Evolutionary conservation across 2,888 invertebrate genomes (phyloP).

Genomic region (Tenthredo amoena): DNA sequence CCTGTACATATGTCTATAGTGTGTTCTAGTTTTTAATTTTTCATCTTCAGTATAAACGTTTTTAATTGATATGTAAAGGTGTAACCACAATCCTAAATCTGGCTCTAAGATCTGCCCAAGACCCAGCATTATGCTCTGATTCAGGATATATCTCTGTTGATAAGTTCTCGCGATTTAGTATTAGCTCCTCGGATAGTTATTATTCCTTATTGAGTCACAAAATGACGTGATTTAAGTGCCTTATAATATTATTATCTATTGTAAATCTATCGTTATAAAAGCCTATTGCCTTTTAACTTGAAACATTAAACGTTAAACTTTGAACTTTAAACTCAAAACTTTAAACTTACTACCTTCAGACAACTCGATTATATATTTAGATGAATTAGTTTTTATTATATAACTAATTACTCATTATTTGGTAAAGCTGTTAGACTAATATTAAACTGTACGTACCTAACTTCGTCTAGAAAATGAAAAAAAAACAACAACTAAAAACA

Average conservation of each 20-base stretch:
- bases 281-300: not conserved
- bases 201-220: not conserved
- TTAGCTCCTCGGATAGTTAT: conserved; percentile 24
- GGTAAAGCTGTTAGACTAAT: conserved; percentile 37
- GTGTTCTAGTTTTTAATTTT: conserved; percentile 65
- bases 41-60: conserved; percentile 26
- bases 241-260: conserved; percentile 16
- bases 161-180: conserved; percentile 10
- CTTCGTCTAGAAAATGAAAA: not conserved
- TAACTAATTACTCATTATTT: conserved; percentile 35
- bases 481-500: not conserved
- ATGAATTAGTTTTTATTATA: not conserved
- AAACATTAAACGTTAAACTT: not conserved
- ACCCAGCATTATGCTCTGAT: not conserved
- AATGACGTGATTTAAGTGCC: conserved; percentile 34
- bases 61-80: conserved; percentile 26
- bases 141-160: conserved; percentile 1
- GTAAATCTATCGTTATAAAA: conserved; percentile 17
- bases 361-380: not conserved
- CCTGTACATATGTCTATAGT: conserved; percentile 72
- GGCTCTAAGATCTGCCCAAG: not conserved
- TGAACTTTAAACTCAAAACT: not conserved
- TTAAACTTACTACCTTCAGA: not conserved
- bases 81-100: not conserved
- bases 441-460: conserved; percentile 42